Evolutionary conservation across 2,113 vertebrate genomes (phyloP).

Genomic region (Nothoprocta pentlandii): DNA sequence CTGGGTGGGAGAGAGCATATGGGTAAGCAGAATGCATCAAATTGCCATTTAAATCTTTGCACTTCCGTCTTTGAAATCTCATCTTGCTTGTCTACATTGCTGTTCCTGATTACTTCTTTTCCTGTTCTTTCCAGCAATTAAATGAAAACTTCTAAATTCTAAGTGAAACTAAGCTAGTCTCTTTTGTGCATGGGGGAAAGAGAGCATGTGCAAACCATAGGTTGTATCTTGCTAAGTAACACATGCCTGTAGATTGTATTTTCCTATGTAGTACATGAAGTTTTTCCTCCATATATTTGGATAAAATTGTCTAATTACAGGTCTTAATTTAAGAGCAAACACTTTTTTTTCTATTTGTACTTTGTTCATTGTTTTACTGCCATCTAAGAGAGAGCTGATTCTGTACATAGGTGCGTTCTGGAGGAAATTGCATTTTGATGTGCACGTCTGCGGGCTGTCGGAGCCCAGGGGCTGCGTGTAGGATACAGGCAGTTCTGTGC

Average conservation of each 20-base stretch:
- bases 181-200: slow-evolving; percentile 29
- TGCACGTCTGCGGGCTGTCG: neutral
- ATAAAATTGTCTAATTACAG: slow-evolving; percentile 14
- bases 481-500: neutral
- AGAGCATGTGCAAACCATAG: slow-evolving; percentile 1
- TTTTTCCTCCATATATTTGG: slow-evolving; percentile 11
- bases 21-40: slow-evolving; percentile 55
- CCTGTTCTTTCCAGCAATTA: slow-evolving; percentile 46
- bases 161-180: neutral
- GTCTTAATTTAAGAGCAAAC: neutral
- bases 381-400: neutral
- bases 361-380: neutral
- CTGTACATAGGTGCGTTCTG: neutral
- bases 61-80: slow-evolving; percentile 48
- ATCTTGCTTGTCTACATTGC: slow-evolving; percentile 42
- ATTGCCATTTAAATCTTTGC: slow-evolving; percentile 61
- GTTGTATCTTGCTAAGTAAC: slow-evolving; percentile 17
- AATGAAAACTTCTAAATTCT: slow-evolving; percentile 36
- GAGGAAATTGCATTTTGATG: neutral
- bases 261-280: neutral
- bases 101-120: slow-evolving; percentile 32
- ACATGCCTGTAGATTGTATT: neutral
- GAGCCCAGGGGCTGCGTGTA: neutral
- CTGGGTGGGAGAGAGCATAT: slow-evolving; percentile 63
- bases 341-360: neutral